phyloP scores from a whole-genome alignment of 2,113 vertebrate species.

The Laticauda colubrina region DNA sequence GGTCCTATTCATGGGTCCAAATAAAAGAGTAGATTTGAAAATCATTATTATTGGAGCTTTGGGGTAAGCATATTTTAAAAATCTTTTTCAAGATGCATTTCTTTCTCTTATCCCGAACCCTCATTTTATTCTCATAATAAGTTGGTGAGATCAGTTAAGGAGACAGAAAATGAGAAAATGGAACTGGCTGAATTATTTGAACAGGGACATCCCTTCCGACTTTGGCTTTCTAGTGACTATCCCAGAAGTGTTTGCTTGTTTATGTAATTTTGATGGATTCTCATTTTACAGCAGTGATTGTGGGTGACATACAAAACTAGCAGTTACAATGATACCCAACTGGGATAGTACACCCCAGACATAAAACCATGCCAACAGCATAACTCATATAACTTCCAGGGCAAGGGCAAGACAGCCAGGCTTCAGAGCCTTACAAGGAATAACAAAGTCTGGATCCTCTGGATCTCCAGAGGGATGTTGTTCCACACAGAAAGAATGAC shows the following conservation, averaged over 20 bases:
- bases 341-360: background rate
- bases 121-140: background rate
- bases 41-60: slow-evolving; percentile 79
- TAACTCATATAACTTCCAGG: background rate
- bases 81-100: background rate
- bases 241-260: background rate
- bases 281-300: background rate
- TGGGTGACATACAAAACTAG: background rate
- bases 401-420: background rate
- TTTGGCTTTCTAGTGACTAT: background rate
- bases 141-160: background rate
- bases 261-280: background rate
- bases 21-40: slow-evolving; percentile 78
- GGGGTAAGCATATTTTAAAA: slow-evolving; percentile 64
- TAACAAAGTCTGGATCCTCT: background rate
- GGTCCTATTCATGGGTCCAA: slow-evolving; percentile 66
- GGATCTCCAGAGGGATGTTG: background rate
- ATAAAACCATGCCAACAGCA: background rate
- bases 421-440: background rate
- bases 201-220: background rate
- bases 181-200: background rate
- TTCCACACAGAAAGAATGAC: background rate
- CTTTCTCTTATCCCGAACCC: background rate
- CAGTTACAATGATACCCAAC: background rate
- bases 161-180: background rate